Percentiles rank a stretch among this genome's conserved stretches.
Evolutionary conservation across 2,888 invertebrate genomes (phyloP).

Genomic region (Parnassius smintheus): DNA sequence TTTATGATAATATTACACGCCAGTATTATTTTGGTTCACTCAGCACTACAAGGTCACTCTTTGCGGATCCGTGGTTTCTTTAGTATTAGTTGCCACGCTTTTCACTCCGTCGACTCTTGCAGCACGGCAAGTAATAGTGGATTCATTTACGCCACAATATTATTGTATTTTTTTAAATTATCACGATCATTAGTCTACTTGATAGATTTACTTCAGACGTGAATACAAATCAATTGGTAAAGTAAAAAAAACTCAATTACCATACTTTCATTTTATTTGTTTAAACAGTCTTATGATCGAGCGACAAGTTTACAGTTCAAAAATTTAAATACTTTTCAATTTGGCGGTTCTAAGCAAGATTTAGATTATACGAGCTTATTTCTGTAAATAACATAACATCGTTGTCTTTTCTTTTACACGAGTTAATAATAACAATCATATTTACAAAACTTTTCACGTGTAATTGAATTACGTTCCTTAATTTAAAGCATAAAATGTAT

Average conservation of each 20-base stretch:
- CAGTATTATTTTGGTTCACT: too few species aligned
- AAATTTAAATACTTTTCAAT: slow-evolving; percentile 68
- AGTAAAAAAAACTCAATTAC: slow-evolving; percentile 21
- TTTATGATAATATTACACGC: too few species aligned
- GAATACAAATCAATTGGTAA: neutral
- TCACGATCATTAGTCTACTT: neutral
- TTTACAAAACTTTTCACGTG: slow-evolving; percentile 68
- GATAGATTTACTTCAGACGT: neutral
- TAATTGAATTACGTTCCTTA: slow-evolving; percentile 67
- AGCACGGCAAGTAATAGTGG: too few species aligned
- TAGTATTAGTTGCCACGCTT: too few species aligned
- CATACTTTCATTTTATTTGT: slow-evolving; percentile 62
- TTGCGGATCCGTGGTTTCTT: too few species aligned
- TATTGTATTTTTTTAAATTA: neutral
- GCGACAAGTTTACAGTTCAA: slow-evolving; percentile 61
- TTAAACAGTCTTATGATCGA: slow-evolving; percentile 80
- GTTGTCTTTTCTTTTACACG: slow-evolving; percentile 39
- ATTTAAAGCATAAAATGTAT: slow-evolving; percentile 42
- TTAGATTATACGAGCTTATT: slow-evolving; percentile 58
- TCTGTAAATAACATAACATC: slow-evolving; percentile 35
- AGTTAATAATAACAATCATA: slow-evolving; percentile 56
- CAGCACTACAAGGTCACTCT: too few species aligned
- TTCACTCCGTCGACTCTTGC: too few species aligned
- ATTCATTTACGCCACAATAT: too few species aligned
- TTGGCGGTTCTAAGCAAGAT: slow-evolving; percentile 76